phyloP scores from a whole-genome alignment of 2,888 invertebrate species.

The Drosophila cyrtoloma region DNA sequence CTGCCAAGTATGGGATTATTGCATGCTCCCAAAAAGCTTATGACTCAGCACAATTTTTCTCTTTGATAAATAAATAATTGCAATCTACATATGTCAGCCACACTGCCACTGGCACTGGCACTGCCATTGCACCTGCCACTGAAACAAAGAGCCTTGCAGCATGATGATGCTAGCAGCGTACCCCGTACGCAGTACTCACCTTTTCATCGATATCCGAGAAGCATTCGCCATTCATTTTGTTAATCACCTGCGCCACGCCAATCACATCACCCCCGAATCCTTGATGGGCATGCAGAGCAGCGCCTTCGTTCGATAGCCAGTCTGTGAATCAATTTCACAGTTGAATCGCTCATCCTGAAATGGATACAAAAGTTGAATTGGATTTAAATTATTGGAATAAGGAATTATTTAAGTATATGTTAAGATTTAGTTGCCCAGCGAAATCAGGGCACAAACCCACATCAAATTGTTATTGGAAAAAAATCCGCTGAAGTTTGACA shows the following conservation, averaged over 20 bases:
- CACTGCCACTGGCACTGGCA: slow-evolving; percentile 11
- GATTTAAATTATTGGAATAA: neutral
- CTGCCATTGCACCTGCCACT: neutral
- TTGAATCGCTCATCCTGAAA: slow-evolving; percentile 94
- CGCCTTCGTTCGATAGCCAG: slow-evolving; percentile 96
- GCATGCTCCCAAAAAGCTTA: slow-evolving; percentile 51
- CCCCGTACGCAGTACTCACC: slow-evolving; percentile 75
- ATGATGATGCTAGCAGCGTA: neutral
- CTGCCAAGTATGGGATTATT: slow-evolving; percentile 38
- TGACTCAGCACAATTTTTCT: slow-evolving; percentile 30
- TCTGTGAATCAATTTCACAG: slow-evolving; percentile 96
- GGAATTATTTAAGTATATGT: neutral
- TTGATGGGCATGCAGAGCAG: slow-evolving; percentile 98
- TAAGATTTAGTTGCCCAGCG: neutral
- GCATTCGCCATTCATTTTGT: slow-evolving; percentile 93
- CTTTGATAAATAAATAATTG: slow-evolving; percentile 73
- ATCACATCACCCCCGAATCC: slow-evolving; percentile 97
- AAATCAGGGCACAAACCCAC: neutral
- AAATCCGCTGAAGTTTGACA: neutral
- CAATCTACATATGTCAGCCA: slow-evolving; percentile 59
- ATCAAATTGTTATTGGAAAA: neutral
- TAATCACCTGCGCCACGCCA: slow-evolving; percentile 98
- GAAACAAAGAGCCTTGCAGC: slow-evolving; percentile 51
- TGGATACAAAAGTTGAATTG: neutral
- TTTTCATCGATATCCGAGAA: slow-evolving; percentile 94